Base-by-base conservation (phyloP, 2,888 invertebrate species). In the Spisula solida region DNA sequence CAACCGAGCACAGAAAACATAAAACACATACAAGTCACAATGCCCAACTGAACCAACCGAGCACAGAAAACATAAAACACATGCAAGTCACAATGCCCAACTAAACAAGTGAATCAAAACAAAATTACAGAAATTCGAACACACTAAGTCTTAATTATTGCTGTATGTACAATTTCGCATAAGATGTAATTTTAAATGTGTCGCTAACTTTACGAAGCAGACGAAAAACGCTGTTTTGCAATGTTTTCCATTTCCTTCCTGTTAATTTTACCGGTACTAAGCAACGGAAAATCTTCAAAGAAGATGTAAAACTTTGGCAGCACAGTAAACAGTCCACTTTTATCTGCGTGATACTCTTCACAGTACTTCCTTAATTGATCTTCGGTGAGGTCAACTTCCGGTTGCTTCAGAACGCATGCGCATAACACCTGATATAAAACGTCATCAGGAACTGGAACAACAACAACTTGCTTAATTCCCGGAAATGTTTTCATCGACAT, bases 401-500 rank as follows among this genome's bases (percentile, higher is more conserved):
- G 80, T 75, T 85, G 55, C 6, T 2, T 20, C 25, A 87, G 41
- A 18, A 89, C 85, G 82, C 89, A 89, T 56, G 89, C 89, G 87
- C 89, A 89, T 1, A 89, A 41, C 1, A 79, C 89, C 34, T 89
- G 89, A 41, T 82, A 87, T 34, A 81, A 47, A 10, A 78, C 55
- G 14, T 70, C 81, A 55, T 89, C 56, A 4, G 89, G 60, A 48
- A 89, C 60, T 31, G 89, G 89, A 51, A 89, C 87, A n/a, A 82
- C 31, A 12, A 78, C 75, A 12, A 82, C 88, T 51, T 29, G 34
- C 16, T 86, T 75, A 8, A 88, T 75, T 0, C 75, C 84, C 0
- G 88, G 90, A 80, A 81, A 84, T 6, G 81, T 56, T n/a, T 79
- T 84, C 12, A 90, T n/a, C 2, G 84, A 56, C 31, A 66, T n/a